Base-by-base conservation (phyloP, 2,888 invertebrate genomes). In the Creontiades dilutus region DNA sequence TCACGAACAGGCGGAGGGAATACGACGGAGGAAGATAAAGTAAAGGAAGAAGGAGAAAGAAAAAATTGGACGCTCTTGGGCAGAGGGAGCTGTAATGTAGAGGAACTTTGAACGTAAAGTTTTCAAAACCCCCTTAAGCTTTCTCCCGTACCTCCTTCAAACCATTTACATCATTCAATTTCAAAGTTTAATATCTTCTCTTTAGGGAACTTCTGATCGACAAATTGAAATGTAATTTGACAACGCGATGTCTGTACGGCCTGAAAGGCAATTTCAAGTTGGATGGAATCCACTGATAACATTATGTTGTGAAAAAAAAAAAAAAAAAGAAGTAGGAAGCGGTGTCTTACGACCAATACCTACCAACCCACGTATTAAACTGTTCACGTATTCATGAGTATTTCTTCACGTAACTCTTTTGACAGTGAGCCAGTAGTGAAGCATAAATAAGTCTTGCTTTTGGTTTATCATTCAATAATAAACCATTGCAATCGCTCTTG, bases 131-230 rank as follows among this genome's bases (percentile, higher is more conserved):
- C 37, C 48, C 12, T 52, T 52, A 82, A 48, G 52, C 48, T 82
- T 82, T 19, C 23, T 16, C 37, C 37, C 52, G 82, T 27, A 52
- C 52, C 82, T 27, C 82, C 47, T 27, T 13, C 52, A 52, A 82
- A n/a, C 81, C 81, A 80, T 80, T 47, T 81, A 82, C 52, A 82
- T 82, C 82, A 52, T 82, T 82, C 52, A 82, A 82, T 82, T 52
- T 82, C 82, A 48, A 82, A 82, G 82, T 82, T 82, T 82, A 82
- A 82, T 52, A 55, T 23, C 52, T 52, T 52, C 52, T 4, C 37
- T 37, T 52, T 23, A 23, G n/a, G 52, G 52, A 52, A 82, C 82
- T 82, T n/a, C 19, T 48, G 52, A 23, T 52, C 52, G 52, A 82
- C 82, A n/a, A 82, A 82, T 82, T 52, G 82, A 27, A 68, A 68